Percentiles rank a stretch among this genome's conserved stretches.
These are phyloP conservation scores for Takifugu flavidus DNA, from an alignment of 2,113 vertebrate species.

Conservation along the genomic window DNA sequence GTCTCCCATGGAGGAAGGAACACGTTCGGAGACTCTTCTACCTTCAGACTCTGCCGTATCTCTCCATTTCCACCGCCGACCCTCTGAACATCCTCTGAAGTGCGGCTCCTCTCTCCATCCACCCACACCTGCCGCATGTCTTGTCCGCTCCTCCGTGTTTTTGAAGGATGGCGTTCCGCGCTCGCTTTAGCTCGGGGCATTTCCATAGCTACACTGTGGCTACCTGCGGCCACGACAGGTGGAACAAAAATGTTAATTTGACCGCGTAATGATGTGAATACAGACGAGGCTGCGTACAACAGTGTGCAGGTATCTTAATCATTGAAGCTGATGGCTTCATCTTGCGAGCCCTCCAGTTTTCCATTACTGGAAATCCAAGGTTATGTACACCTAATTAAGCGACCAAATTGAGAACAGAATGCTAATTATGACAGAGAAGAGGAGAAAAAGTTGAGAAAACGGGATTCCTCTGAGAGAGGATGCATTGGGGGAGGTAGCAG, in stretches of 20 bases:
- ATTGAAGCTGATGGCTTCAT: constrained; percentile 80
- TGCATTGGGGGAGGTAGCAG: constrained; percentile 69
- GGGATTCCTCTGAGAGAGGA: constrained; percentile 79
- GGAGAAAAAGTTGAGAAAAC: constrained; percentile 76
- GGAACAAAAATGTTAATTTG: constrained; percentile 77
- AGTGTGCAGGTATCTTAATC: constrained; percentile 75
- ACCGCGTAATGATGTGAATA: constrained; percentile 74
- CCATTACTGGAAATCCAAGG: constrained; percentile 83
- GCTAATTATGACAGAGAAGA: constrained; percentile 80
- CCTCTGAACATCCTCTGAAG: constrained; percentile 15
- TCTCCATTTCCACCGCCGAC: constrained; percentile 24
- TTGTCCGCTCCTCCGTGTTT: constrained; percentile 47
- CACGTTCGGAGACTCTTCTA: constrained; percentile 36
- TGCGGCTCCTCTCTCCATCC: not conserved
- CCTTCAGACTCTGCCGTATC: constrained; percentile 20
- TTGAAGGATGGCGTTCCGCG: constrained; percentile 57
- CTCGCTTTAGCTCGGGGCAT: constrained; percentile 52
- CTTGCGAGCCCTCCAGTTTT: constrained; percentile 78
- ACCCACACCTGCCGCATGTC: constrained; percentile 29
- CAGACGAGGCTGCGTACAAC: constrained; percentile 70
- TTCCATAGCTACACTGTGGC: constrained; percentile 55
- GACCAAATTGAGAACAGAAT: constrained; percentile 82
- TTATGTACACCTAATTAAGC: constrained; percentile 86
- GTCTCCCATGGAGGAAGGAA: constrained; percentile 57
- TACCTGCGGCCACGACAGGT: constrained; percentile 62